A percentile compares a stretch with the other conserved stretches of the same genome.
These are phyloP conservation scores for Ophion costatus DNA, from an alignment of 2,888 invertebrate species.

Conservation along the genomic window DNA sequence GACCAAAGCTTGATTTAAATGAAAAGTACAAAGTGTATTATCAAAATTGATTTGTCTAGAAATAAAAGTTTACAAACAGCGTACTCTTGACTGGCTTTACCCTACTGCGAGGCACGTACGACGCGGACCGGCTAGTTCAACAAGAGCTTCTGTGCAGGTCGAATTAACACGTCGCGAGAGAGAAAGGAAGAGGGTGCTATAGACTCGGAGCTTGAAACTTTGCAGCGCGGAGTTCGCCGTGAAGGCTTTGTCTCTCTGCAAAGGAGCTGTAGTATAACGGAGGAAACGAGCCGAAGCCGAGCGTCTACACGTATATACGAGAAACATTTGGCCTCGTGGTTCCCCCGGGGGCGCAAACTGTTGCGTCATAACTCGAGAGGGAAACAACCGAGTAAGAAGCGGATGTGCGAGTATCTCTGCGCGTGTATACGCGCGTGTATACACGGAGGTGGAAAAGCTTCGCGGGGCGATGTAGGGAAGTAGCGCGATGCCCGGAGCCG, in stretches of 20 bases:
- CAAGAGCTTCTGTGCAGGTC: constrained; percentile 54
- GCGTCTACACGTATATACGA: constrained; percentile 14
- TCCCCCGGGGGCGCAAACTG: constrained; percentile 78
- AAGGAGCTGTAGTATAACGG: constrained; percentile 3
- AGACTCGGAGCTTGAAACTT: constrained; percentile 62
- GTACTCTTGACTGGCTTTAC: no score
- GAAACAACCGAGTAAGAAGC: constrained; percentile 62
- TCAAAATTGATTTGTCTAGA: no score
- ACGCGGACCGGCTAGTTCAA: constrained; percentile 51
- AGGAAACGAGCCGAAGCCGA: constrained; percentile 16
- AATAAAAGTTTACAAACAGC: no score
- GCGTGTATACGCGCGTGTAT: not conserved
- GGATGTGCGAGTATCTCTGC: constrained; percentile 62
- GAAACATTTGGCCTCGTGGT: constrained; percentile 61
- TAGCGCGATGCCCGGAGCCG: constrained; percentile 51
- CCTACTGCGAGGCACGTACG: constrained; percentile 20
- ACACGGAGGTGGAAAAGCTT: constrained; percentile 52
- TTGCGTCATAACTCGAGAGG: constrained; percentile 79
- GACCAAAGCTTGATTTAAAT: no score
- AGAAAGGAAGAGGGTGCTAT: constrained; percentile 13
- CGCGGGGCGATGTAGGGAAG: constrained; percentile 58
- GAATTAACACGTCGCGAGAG: constrained; percentile 61
- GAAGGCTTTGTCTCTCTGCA: constrained; percentile 45
- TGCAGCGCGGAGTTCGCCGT: constrained; percentile 36
- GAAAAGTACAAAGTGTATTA: no score